Conservation (phyloP, 2,888 invertebrate genomes). For the Drosophila kuntzei region DNA sequence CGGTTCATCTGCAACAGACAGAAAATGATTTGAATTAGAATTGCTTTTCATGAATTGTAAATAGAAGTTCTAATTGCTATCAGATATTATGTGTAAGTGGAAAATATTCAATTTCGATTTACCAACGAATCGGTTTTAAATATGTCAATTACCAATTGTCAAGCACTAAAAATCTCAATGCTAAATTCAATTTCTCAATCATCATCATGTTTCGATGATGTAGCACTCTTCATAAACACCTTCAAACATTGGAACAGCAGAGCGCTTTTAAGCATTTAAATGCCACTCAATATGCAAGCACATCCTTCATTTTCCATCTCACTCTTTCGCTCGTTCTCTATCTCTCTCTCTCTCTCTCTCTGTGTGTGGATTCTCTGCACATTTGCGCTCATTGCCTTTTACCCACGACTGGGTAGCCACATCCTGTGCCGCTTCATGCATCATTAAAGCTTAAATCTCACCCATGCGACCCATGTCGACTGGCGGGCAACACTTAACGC, state of each 20-base stretch:
- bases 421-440: constrained; percentile 81
- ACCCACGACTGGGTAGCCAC: constrained; percentile 81
- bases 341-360: background rate
- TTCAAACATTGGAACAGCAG: constrained; percentile 50
- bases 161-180: constrained; percentile 17
- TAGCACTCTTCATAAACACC: constrained; percentile 74
- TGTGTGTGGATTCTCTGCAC: constrained; percentile 41
- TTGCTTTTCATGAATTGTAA: background rate
- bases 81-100: background rate
- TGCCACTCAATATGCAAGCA: constrained; percentile 79
- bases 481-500: constrained; percentile 75
- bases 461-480: constrained; percentile 78
- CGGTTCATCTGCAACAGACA: constrained; percentile 97
- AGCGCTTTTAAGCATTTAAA: constrained; percentile 72
- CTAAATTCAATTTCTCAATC: constrained; percentile 53
- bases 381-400: constrained; percentile 80
- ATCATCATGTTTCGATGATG: constrained; percentile 53
- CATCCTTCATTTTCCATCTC: constrained; percentile 47
- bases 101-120: background rate
- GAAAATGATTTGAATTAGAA: constrained; percentile 3
- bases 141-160: constrained; percentile 22
- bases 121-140: background rate
- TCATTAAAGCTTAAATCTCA: constrained; percentile 82
- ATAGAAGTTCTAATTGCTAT: constrained; percentile 1
- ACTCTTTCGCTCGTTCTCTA: background rate